Percentiles rank a stretch among this genome's conserved stretches.
phyloP scores from a whole-genome alignment of 1,140 invertebrate species.

The Drosophila mojavensis region DNA sequence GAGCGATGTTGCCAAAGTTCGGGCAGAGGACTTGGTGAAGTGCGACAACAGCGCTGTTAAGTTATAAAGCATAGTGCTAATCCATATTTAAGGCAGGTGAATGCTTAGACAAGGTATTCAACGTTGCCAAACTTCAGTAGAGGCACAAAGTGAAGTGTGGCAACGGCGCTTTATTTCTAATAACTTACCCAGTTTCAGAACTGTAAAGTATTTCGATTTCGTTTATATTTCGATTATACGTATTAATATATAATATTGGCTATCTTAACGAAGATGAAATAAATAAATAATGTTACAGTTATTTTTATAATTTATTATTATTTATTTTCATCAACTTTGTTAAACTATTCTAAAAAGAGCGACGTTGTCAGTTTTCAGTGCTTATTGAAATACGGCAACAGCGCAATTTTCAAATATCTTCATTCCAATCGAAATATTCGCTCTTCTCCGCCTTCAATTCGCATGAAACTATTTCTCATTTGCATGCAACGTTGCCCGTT shows the following conservation, averaged over 20 bases:
- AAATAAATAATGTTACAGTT: not conserved
- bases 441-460: no score
- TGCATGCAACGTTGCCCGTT: slow-evolving; percentile 25
- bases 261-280: not conserved
- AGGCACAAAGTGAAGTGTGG: not conserved
- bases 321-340: not conserved
- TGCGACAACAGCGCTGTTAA: slow-evolving; percentile 36
- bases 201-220: no score
- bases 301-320: not conserved
- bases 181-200: no score
- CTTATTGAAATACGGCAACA: slow-evolving; percentile 25
- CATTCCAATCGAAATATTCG: no score
- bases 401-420: slow-evolving; percentile 10
- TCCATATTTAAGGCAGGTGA: not conserved
- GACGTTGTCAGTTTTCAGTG: slow-evolving; percentile 31
- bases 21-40: slow-evolving; percentile 24
- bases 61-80: not conserved
- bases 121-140: not conserved
- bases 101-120: not conserved
- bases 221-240: no score
- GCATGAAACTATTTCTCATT: not conserved
- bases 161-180: no score
- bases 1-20: slow-evolving; percentile 43
- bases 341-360: no score
- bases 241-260: no score